Conservation (phyloP, 1,140 invertebrate genomes). For the Ruditapes philippinarum region DNA sequence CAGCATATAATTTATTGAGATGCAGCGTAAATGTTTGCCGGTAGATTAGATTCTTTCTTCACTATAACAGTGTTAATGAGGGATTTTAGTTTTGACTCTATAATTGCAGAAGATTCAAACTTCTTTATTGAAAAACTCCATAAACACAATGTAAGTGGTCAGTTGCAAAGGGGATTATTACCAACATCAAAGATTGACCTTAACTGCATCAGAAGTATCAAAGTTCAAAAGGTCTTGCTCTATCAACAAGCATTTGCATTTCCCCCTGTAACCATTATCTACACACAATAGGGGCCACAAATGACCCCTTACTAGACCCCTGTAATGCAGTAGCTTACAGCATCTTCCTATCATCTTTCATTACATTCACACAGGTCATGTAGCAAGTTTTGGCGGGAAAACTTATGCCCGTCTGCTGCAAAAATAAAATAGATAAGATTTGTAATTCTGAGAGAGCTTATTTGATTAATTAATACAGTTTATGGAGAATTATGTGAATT, state of each 20-base stretch:
- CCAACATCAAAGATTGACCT: conserved; percentile 47
- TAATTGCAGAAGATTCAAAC: conserved; percentile 19
- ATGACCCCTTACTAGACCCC: conserved; percentile 33
- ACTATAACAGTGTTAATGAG: not conserved
- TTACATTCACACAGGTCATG: not conserved
- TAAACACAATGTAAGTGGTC: conserved; percentile 36
- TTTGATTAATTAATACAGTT: not conserved
- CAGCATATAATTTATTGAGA: too few relatives aligned
- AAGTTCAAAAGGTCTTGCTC: conserved; percentile 28
- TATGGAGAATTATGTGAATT: not conserved
- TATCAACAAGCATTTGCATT: conserved; percentile 48
- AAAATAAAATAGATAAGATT: not conserved
- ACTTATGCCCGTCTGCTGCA: not conserved
- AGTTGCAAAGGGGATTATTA: conserved; percentile 37
- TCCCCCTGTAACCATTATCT: conserved; percentile 51
- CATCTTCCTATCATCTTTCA: not conserved
- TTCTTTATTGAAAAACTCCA: conserved; percentile 18
- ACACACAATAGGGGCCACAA: conserved; percentile 51
- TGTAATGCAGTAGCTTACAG: conserved; percentile 54
- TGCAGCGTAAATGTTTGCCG: too few relatives aligned
- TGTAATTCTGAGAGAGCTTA: not conserved
- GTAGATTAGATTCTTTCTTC: too few relatives aligned
- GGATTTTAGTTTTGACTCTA: conserved; percentile 8
- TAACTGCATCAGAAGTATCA: conserved; percentile 25
- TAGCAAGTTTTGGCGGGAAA: conserved; percentile 40